phyloP scores from a whole-genome alignment of 2,113 vertebrate species.

The Colius striatus region DNA sequence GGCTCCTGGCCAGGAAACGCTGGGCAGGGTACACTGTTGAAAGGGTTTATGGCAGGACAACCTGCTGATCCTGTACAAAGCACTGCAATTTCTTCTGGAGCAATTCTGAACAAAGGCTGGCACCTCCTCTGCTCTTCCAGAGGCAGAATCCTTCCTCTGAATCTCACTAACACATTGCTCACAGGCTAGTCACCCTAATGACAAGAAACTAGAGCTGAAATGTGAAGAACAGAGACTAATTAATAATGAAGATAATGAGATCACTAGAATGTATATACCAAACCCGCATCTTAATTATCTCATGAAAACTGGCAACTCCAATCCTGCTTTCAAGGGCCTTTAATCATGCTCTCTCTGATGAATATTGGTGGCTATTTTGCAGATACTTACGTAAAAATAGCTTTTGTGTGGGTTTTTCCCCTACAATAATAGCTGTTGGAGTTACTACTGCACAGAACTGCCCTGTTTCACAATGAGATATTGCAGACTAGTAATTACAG shows the following conservation, averaged over 20 bases:
- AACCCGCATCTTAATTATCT: constrained; percentile 43
- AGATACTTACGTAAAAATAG: constrained; percentile 11
- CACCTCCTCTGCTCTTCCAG: not conserved
- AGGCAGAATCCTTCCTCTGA: constrained; percentile 8
- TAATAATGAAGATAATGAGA: constrained; percentile 68
- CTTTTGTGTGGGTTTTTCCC: not conserved
- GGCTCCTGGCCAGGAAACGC: not conserved
- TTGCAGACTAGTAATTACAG: constrained; percentile 12
- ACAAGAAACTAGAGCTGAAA: constrained; percentile 62
- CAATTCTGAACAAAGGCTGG: constrained; percentile 4
- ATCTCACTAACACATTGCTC: not conserved
- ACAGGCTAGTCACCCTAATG: constrained; percentile 13
- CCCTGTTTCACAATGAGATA: constrained; percentile 18
- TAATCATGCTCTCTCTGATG: constrained; percentile 31
- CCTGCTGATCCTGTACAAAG: constrained; percentile 1
- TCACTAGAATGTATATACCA: constrained; percentile 15
- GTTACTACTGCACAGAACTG: not conserved
- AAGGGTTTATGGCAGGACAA: not conserved
- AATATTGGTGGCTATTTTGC: constrained; percentile 6
- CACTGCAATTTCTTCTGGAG: constrained; percentile 3
- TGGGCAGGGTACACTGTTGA: rapidly evolving
- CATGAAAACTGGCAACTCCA: constrained; percentile 26
- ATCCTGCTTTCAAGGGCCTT: constrained; percentile 39
- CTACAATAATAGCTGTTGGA: not conserved
- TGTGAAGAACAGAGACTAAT: constrained; percentile 48